phyloP scores from a whole-genome alignment of 2,797 vertebrate species.

The Macroramphosus scolopax region DNA sequence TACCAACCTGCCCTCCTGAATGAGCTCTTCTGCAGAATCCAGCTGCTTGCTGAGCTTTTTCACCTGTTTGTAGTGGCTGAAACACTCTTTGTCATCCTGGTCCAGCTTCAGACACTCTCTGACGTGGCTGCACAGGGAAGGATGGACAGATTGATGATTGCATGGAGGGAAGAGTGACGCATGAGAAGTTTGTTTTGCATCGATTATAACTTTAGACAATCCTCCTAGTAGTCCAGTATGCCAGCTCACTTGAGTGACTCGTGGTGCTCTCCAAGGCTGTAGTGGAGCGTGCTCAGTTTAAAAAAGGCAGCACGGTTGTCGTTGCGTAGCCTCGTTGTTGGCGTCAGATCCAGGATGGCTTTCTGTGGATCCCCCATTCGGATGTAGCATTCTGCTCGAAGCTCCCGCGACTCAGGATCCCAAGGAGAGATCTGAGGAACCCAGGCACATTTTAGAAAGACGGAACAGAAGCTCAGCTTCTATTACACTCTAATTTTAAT shows the following conservation, averaged over 20 bases:
- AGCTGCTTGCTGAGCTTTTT: slow-evolving; percentile 86
- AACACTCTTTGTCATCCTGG: slow-evolving; percentile 86
- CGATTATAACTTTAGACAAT: no score
- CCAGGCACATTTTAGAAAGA: background rate
- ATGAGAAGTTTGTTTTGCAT: no score
- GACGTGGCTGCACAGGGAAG: slow-evolving; percentile 69
- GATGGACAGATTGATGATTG: no score
- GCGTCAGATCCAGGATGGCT: slow-evolving; percentile 83
- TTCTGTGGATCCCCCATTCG: slow-evolving; percentile 79
- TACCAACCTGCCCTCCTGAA: slow-evolving; percentile 75
- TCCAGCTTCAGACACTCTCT: slow-evolving; percentile 85
- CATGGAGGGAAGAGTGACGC: no score
- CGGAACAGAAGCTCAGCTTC: no score
- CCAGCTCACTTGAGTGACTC: slow-evolving; percentile 78
- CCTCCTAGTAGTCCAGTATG: no score
- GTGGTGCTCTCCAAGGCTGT: slow-evolving; percentile 80
- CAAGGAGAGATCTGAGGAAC: slow-evolving; percentile 79
- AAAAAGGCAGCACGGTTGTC: slow-evolving; percentile 85
- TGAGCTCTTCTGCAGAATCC: slow-evolving; percentile 80
- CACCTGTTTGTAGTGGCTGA: slow-evolving; percentile 85
- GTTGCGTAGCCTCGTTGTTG: slow-evolving; percentile 79
- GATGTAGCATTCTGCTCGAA: slow-evolving; percentile 82
- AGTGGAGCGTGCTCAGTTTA: slow-evolving; percentile 82
- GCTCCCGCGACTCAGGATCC: slow-evolving; percentile 82
- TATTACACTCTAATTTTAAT: no score